These are phyloP conservation scores for Macaria notata DNA, from an alignment of 2,888 invertebrate species.

Conservation along the genomic window DNA sequence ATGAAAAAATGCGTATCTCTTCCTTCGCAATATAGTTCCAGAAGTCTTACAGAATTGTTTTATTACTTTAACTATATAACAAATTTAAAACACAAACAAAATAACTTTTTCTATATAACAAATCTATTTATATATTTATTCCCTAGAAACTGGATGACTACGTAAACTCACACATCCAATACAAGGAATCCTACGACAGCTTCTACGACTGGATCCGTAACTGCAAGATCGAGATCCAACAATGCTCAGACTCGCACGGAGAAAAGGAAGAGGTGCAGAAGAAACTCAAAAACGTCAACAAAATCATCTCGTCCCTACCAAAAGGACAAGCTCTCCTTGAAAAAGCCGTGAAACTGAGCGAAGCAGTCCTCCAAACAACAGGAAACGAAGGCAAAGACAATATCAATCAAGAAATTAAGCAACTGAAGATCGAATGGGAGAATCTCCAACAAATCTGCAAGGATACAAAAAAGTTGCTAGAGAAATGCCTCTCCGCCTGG, in stretches of 20 bases:
- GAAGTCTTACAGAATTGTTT: no score
- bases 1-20: neutral
- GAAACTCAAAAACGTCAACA: slow-evolving; percentile 88
- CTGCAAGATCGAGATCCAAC: slow-evolving; percentile 90
- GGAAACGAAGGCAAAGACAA: slow-evolving; percentile 92
- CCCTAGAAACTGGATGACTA: slow-evolving; percentile 88
- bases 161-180: slow-evolving; percentile 93
- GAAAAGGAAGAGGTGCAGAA: slow-evolving; percentile 90
- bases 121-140: no score
- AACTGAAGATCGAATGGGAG: slow-evolving; percentile 91
- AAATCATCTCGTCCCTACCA: slow-evolving; percentile 85
- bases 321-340: slow-evolving; percentile 88
- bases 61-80: no score
- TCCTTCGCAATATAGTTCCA: no score
- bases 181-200: slow-evolving; percentile 90
- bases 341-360: slow-evolving; percentile 88
- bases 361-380: slow-evolving; percentile 88
- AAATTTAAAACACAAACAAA: no score
- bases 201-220: slow-evolving; percentile 93
- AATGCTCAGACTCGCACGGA: slow-evolving; percentile 93
- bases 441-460: slow-evolving; percentile 88
- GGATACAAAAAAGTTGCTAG: slow-evolving; percentile 88
- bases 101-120: no score
- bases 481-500: slow-evolving; percentile 91
- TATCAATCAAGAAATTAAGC: slow-evolving; percentile 91